Percentiles rank a stretch among this genome's conserved stretches.
phyloP scores from a whole-genome alignment of 1,140 invertebrate genomes.

The Nilaparvata lugens region DNA sequence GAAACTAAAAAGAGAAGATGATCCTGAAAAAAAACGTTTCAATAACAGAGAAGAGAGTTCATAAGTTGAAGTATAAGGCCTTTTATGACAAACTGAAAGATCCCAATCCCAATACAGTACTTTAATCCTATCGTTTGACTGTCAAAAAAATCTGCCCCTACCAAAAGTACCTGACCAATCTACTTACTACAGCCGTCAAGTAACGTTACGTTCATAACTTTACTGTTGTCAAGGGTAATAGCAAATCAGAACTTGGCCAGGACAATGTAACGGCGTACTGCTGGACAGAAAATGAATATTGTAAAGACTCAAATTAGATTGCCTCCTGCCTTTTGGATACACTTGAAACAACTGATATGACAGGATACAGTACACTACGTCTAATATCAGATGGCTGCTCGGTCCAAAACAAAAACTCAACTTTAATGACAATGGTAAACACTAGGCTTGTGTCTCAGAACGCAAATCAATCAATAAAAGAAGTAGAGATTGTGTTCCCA shows the following conservation, averaged over 20 bases:
- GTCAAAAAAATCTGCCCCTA: not conserved
- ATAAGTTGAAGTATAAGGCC: not conserved
- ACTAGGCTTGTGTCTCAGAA: not conserved
- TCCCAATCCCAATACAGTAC: not conserved
- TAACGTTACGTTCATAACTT: not conserved
- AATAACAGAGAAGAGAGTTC: not conserved
- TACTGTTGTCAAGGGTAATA: not conserved
- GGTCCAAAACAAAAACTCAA: not conserved
- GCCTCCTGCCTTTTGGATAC: not conserved
- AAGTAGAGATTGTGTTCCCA: not conserved
- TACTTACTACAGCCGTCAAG: not conserved
- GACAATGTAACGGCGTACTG: not conserved
- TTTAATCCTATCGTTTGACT: no score
- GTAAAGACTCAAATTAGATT: not conserved
- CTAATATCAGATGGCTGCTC: not conserved
- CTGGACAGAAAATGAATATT: not conserved
- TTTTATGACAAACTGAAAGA: not conserved
- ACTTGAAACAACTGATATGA: not conserved
- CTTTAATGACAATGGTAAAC: not conserved
- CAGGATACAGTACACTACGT: not conserved
- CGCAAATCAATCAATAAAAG: not conserved
- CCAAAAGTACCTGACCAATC: not conserved
- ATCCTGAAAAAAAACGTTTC: not conserved
- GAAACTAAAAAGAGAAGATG: not conserved
- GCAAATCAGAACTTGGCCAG: not conserved